Conservation (phyloP, 2,113 vertebrate genomes). For the Acrocephalus kingi region DNA sequence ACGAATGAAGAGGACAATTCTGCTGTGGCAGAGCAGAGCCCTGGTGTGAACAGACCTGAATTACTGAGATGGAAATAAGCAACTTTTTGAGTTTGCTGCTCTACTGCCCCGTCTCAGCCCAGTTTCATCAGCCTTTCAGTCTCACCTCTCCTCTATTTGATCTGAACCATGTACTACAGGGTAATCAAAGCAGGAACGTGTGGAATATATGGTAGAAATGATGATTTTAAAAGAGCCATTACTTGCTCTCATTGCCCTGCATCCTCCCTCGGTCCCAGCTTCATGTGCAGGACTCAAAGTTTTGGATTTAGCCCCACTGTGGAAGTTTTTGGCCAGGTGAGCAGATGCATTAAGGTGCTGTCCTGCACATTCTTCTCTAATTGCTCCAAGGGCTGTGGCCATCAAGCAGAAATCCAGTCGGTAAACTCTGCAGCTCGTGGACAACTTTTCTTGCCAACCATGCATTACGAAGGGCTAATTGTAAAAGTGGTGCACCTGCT, state of each 20-base stretch:
- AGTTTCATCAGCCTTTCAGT: neutral
- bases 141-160: neutral
- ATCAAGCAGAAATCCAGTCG: slow-evolving; percentile 41
- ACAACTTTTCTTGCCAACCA: slow-evolving; percentile 77
- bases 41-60: neutral
- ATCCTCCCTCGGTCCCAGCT: neutral
- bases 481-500: slow-evolving; percentile 78
- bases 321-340: neutral
- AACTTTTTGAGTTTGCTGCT: neutral
- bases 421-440: slow-evolving; percentile 57
- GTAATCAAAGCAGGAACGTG: neutral
- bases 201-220: neutral
- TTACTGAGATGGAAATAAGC: neutral
- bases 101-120: neutral
- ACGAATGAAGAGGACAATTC: neutral
- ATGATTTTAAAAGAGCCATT: neutral
- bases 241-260: neutral
- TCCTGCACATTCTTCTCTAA: slow-evolving; percentile 60
- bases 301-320: neutral
- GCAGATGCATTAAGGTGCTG: neutral
- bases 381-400: slow-evolving; percentile 36
- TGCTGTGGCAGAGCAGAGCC: neutral
- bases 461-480: slow-evolving; percentile 78
- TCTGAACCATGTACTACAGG: neutral
- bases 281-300: neutral